A percentile compares a stretch with the other conserved stretches of the same genome.
phyloP scores from a whole-genome alignment of 2,797 vertebrate species.

The Urosaurus nigricauda region DNA sequence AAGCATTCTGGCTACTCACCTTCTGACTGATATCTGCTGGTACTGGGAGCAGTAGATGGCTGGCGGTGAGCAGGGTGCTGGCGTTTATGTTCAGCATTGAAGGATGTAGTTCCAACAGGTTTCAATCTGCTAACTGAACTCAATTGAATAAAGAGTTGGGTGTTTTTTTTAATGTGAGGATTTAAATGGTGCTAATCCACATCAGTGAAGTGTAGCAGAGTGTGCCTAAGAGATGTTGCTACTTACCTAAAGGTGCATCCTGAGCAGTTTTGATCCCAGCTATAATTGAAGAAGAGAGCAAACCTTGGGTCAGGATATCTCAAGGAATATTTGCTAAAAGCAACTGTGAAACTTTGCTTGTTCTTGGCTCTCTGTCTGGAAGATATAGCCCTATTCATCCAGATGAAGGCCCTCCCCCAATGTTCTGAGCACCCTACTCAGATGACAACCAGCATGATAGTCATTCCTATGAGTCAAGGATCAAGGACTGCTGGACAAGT shows the following conservation, averaged over 20 bases:
- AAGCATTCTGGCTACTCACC: constrained; percentile 32
- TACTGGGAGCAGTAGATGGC: background rate
- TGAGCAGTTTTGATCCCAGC: background rate
- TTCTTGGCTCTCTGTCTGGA: background rate
- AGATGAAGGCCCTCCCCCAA: background rate
- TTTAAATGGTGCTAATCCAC: background rate
- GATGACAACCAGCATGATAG: no score
- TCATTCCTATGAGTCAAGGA: no score
- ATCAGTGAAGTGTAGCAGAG: background rate
- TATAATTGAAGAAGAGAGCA: background rate
- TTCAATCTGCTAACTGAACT: constrained; percentile 18
- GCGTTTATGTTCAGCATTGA: background rate
- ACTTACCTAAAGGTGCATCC: background rate
- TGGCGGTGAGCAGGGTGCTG: constrained; percentile 19
- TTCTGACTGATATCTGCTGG: constrained; percentile 38
- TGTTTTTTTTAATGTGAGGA: background rate
- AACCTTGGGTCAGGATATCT: background rate
- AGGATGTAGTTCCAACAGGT: background rate
- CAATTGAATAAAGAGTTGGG: background rate
- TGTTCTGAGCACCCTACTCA: background rate
- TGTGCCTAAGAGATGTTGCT: background rate
- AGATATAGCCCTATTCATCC: background rate
- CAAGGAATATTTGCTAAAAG: background rate
- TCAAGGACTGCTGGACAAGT: no score
- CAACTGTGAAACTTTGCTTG: background rate